These are phyloP conservation scores for Agrotis segetum DNA, from an alignment of 2,888 invertebrate genomes.

Conservation along the genomic window DNA sequence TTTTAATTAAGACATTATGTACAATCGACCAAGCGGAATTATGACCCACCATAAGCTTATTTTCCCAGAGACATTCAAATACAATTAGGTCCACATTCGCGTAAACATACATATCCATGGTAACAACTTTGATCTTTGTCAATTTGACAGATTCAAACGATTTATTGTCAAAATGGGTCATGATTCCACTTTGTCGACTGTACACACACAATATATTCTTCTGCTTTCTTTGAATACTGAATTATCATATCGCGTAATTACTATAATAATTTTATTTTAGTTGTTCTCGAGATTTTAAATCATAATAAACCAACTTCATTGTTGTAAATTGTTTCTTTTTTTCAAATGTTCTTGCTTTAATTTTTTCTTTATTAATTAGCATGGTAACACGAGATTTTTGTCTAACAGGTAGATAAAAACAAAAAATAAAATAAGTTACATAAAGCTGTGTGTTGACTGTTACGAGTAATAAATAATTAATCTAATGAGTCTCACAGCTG, in stretches of 20 bases:
- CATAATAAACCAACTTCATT: constrained; percentile 15
- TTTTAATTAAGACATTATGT: constrained; percentile 32
- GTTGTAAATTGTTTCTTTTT: background rate
- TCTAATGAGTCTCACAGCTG: background rate
- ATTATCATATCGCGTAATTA: constrained; percentile 10
- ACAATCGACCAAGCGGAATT: too few relatives aligned
- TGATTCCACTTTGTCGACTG: too few relatives aligned
- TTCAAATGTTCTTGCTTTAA: constrained; percentile 2
- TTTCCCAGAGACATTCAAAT: too few relatives aligned
- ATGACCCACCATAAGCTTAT: too few relatives aligned
- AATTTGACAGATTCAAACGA: too few relatives aligned
- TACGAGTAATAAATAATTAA: constrained; percentile 2
- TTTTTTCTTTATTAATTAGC: background rate
- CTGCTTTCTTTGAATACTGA: constrained; percentile 27
- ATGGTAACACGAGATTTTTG: too few relatives aligned
- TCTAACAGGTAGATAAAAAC: background rate
- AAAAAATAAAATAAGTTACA: background rate
- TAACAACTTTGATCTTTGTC: too few relatives aligned
- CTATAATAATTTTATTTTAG: background rate
- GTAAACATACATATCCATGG: too few relatives aligned
- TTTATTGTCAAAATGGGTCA: too few relatives aligned
- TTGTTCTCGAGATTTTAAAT: constrained; percentile 12
- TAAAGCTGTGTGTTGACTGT: background rate
- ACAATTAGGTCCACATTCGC: too few relatives aligned
- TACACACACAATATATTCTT: constrained; percentile 12